A percentile compares a stretch with the other conserved stretches of the same genome.
phyloP scores from a whole-genome alignment of 2,113 vertebrate genomes.

The Limanda limanda region DNA sequence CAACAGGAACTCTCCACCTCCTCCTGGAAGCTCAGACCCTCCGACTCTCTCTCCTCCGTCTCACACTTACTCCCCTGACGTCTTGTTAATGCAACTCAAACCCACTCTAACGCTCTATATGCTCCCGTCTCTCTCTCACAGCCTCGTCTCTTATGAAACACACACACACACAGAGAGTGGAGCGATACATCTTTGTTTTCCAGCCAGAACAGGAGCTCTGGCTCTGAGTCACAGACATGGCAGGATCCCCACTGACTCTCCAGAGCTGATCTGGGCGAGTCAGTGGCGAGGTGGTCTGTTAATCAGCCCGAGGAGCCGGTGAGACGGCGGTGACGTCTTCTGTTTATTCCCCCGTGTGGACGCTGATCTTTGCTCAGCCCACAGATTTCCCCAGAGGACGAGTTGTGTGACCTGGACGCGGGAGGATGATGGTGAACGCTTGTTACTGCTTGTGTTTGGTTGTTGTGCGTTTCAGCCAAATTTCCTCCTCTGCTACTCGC shows the following conservation, averaged over 20 bases:
- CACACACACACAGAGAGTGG: slow-evolving; percentile 13
- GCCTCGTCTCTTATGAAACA: not conserved
- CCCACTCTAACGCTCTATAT: slow-evolving; percentile 5
- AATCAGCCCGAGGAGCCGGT: slow-evolving; percentile 20
- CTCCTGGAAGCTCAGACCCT: not conserved
- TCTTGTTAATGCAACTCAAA: slow-evolving; percentile 55
- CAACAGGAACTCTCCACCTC: not conserved
- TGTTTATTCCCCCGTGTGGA: slow-evolving; percentile 2
- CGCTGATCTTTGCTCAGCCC: slow-evolving; percentile 9
- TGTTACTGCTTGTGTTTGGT: not conserved
- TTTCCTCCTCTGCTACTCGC: no score
- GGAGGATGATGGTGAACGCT: not conserved
- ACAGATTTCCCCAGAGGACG: slow-evolving; percentile 43
- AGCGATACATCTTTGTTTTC: not conserved
- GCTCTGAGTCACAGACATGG: not conserved
- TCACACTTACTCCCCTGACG: slow-evolving; percentile 26
- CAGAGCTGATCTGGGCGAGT: slow-evolving; percentile 20
- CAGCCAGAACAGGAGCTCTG: not conserved
- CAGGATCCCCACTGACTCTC: slow-evolving; percentile 29
- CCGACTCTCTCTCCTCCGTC: not conserved
- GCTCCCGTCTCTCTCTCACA: not conserved
- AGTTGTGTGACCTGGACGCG: slow-evolving; percentile 1
- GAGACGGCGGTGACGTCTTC: not conserved
- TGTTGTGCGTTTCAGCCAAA: no score
- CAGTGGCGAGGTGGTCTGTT: slow-evolving; percentile 19